These are phyloP conservation scores for Drosophila austrosaltans DNA, from an alignment of 2,888 invertebrate genomes.

Conservation along the genomic window DNA sequence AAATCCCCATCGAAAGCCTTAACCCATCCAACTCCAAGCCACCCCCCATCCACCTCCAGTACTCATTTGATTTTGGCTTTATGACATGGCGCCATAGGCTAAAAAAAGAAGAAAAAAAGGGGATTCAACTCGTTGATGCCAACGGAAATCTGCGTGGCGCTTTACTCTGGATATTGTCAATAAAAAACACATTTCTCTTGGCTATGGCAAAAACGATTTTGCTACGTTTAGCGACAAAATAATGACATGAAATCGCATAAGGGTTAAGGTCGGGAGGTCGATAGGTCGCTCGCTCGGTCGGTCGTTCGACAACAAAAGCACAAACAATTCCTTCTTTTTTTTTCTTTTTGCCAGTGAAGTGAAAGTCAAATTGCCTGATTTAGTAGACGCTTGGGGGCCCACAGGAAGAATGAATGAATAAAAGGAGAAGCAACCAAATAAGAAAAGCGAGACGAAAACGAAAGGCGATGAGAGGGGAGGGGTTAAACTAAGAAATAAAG, in stretches of 20 bases:
- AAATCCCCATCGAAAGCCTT: conserved; percentile 52
- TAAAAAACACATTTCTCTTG: conserved; percentile 68
- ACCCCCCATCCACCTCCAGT: not conserved
- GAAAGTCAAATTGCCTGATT: conserved; percentile 74
- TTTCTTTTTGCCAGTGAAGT: conserved; percentile 32
- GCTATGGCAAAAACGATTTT: conserved; percentile 46
- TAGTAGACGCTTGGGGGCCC: conserved; percentile 66
- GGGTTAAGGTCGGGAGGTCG: conserved; percentile 25
- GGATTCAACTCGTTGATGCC: conserved; percentile 67
- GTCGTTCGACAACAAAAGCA: conserved; percentile 25
- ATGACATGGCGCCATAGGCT: conserved; percentile 57
- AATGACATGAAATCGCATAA: conserved; percentile 81
- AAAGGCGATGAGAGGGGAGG: not conserved
- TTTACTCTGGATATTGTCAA: conserved; percentile 62
- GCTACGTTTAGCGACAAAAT: conserved; percentile 78
- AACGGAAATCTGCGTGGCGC: conserved; percentile 64
- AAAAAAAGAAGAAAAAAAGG: not conserved
- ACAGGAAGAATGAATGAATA: conserved; percentile 30
- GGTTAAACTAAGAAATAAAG: conserved; percentile 35
- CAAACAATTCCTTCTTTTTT: conserved; percentile 23
- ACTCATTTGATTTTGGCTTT: conserved; percentile 48
- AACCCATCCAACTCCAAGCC: conserved; percentile 5
- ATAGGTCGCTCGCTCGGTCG: not conserved
- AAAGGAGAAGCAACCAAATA: conserved; percentile 10
- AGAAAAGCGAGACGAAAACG: conserved; percentile 26